Conservation (phyloP, 2,797 vertebrate species). For the Martes flavigula region DNA sequence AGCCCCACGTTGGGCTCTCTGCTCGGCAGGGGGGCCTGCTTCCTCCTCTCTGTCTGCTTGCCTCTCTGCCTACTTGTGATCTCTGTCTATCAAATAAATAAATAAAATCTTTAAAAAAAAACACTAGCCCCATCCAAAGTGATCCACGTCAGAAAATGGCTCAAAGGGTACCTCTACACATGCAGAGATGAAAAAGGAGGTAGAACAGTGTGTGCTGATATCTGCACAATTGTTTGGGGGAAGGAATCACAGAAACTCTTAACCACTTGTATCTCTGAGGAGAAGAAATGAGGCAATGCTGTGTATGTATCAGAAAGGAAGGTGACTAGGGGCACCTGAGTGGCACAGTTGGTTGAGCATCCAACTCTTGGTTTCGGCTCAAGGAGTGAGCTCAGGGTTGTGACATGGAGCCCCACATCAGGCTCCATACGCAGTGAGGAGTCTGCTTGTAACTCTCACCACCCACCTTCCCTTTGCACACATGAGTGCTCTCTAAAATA, state of each 20-base stretch:
- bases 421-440: background rate
- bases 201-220: too few relatives aligned
- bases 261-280: background rate
- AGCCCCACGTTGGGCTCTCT: too few relatives aligned
- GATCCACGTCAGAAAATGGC: background rate
- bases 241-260: background rate
- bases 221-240: background rate
- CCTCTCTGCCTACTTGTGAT: too few relatives aligned
- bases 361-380: background rate
- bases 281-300: background rate
- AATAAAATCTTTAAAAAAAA: too few relatives aligned
- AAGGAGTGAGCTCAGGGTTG: background rate
- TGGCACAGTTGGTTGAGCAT: background rate
- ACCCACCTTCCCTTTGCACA: background rate
- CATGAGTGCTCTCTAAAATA: background rate
- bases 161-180: background rate
- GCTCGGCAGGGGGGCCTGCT: too few relatives aligned
- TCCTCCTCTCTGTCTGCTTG: too few relatives aligned
- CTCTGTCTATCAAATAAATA: too few relatives aligned
- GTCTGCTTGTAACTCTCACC: background rate
- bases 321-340: background rate
- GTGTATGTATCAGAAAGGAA: background rate
- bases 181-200: background rate
- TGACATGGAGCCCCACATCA: background rate
- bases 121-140: background rate